Percentiles rank a stretch among this genome's conserved stretches.
These are phyloP conservation scores for Struthio camelus DNA, from an alignment of 2,113 vertebrate genomes.

Conservation along the genomic window DNA sequence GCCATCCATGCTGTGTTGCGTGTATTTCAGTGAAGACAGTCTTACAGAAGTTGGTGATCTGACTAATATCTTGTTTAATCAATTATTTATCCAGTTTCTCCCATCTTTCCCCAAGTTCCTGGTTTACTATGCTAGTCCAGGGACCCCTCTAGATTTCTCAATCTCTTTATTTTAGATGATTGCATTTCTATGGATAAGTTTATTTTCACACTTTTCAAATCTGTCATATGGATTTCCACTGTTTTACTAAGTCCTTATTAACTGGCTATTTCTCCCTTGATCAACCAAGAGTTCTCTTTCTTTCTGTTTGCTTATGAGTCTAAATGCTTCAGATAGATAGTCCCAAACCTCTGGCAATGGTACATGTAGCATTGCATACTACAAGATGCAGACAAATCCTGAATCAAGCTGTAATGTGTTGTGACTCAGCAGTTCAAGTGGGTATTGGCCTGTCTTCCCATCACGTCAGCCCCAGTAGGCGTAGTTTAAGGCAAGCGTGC, in stretches of 20 bases:
- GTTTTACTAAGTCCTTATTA: background rate
- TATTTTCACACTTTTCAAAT: background rate
- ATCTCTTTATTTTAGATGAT: background rate
- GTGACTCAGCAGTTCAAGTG: background rate
- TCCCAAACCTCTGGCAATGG: background rate
- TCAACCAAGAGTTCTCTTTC: background rate
- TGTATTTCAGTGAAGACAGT: background rate
- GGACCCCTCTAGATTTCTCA: background rate
- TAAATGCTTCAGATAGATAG: background rate
- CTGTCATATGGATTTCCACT: background rate
- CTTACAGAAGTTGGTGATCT: background rate
- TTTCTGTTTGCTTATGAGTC: background rate
- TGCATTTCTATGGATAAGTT: background rate
- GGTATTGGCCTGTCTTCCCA: background rate
- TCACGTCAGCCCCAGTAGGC: background rate
- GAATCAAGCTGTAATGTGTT: background rate
- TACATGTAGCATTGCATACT: background rate
- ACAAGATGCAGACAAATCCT: accelerated
- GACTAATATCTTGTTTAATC: background rate
- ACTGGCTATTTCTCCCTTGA: background rate
- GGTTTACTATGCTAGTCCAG: background rate
- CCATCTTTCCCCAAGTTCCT: background rate
- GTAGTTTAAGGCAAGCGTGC: background rate
- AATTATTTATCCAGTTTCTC: background rate
- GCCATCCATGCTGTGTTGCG: too few species aligned